Conservation (phyloP, 2,888 invertebrate genomes). For the Cotesia congregata region DNA sequence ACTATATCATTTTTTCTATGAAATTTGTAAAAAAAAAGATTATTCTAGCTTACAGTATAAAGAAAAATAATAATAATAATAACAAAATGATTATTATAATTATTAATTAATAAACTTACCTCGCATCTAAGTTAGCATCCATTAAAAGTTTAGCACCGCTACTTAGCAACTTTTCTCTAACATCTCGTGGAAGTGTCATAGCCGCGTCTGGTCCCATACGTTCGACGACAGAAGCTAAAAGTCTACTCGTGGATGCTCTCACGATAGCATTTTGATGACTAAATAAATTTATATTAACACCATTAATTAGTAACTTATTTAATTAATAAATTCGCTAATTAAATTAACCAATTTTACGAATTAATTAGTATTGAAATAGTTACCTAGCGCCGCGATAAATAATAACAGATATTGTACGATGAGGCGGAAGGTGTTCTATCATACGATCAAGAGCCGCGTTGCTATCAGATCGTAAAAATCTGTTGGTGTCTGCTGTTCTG, state of each 20-base stretch:
- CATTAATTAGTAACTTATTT: not conserved
- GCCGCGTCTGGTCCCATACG: constrained; percentile 81
- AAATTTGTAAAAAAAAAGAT: too few relatives aligned
- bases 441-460: constrained; percentile 85
- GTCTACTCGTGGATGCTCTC: constrained; percentile 85
- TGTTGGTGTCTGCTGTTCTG: constrained; percentile 93
- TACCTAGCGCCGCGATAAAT: constrained; percentile 78
- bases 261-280: constrained; percentile 91
- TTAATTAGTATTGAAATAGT: constrained; percentile 35
- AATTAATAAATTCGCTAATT: constrained; percentile 2
- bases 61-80: not conserved
- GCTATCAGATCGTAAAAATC: constrained; percentile 92
- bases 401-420: constrained; percentile 78
- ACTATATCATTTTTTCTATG: too few relatives aligned
- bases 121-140: constrained; percentile 89
- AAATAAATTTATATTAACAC: constrained; percentile 37
- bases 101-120: constrained; percentile 69
- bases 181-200: constrained; percentile 82
- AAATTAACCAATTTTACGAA: constrained; percentile 17
- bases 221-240: constrained; percentile 81
- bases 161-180: constrained; percentile 83
- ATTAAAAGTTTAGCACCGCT: constrained; percentile 86
- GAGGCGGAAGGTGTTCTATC: constrained; percentile 82
- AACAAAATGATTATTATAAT: not conserved
- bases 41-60: too few relatives aligned